Evolutionary conservation across 2,797 vertebrate species (phyloP), one percentile per base, ranked within the genome.

Genomic region (Argya squamiceps): DNA sequence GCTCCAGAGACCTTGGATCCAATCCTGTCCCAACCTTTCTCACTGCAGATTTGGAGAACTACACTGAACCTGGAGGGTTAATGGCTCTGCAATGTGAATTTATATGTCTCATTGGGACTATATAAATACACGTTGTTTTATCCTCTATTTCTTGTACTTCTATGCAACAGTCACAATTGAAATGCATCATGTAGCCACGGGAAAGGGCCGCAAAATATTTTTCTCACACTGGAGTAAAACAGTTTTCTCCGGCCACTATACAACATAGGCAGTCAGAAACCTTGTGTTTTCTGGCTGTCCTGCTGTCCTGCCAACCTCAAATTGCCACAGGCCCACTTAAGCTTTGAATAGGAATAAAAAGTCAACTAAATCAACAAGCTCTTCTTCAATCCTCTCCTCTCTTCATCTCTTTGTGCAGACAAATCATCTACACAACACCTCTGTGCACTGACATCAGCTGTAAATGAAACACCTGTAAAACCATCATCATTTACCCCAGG

Each of bases 151-250:
- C 70, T 63, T 70, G 36, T 34, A 15, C 49, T 37, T 91, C 36
- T 67, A 1, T 44, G 34, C 29, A 85, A 24, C 23, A 59, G 24
- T 47, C 16, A 26, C 43, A 53, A 50, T 46, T 53, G n/a, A 81
- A 92, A 84, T 32, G 8, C 6, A 49, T 2, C 2, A 9, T 67
- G 62, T 39, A 52, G 13, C 21, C 18, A 19, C 11, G 5, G 24
- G 10, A 84, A 81, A 39, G 16, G 13, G 3, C 4, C 29, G 19
- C 0, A 0, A 39, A 60, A 58, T n/a, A 41, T 26, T 29, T 75
- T 81, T 67, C 12, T 71, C 8, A 36, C 34, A 10, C 1, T 21
- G 16, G 11, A 53, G 3, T 58, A 46, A 68, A 71, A 18, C 17
- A 60, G 8, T 6, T 76, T 91, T 87, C 44, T 70, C 44, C 21